Evolutionary conservation across 2,797 vertebrate genomes (phyloP).

Genomic region (Otus scops): DNA sequence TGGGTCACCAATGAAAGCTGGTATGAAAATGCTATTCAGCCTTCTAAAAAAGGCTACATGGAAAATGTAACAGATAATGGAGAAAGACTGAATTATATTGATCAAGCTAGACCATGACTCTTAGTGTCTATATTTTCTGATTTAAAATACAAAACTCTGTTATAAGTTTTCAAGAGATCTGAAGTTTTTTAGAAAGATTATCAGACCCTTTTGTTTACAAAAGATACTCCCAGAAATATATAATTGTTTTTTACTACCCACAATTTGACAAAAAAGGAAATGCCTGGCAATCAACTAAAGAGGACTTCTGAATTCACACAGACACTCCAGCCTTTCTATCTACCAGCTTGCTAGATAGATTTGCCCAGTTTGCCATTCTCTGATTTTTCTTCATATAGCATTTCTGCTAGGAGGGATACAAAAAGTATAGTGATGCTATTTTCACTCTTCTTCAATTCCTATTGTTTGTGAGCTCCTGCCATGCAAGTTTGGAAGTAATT

Average conservation of each 20-base stretch:
- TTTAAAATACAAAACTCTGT: neutral
- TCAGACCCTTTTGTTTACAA: neutral
- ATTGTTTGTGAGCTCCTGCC: neutral
- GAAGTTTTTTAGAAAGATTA: neutral
- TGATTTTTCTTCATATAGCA: neutral
- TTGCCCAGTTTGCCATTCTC: neutral
- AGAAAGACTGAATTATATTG: neutral
- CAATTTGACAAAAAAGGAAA: neutral
- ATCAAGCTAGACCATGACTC: neutral
- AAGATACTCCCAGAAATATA: neutral
- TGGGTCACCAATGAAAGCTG: constrained; percentile 1
- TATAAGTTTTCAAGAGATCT: neutral
- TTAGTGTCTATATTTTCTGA: neutral
- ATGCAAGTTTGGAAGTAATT: neutral
- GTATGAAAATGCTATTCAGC: constrained; percentile 8
- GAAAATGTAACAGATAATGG: neutral
- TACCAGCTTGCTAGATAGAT: neutral
- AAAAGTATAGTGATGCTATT: neutral
- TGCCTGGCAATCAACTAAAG: neutral
- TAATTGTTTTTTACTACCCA: neutral
- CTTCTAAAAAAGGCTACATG: neutral
- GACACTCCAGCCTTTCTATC: neutral
- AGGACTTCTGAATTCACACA: neutral
- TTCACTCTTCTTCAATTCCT: neutral
- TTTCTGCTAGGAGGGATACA: neutral